Percentiles rank a stretch among this genome's conserved stretches.
Evolutionary conservation across 2,888 invertebrate genomes (phyloP).

Genomic region (Beris chalybata): DNA sequence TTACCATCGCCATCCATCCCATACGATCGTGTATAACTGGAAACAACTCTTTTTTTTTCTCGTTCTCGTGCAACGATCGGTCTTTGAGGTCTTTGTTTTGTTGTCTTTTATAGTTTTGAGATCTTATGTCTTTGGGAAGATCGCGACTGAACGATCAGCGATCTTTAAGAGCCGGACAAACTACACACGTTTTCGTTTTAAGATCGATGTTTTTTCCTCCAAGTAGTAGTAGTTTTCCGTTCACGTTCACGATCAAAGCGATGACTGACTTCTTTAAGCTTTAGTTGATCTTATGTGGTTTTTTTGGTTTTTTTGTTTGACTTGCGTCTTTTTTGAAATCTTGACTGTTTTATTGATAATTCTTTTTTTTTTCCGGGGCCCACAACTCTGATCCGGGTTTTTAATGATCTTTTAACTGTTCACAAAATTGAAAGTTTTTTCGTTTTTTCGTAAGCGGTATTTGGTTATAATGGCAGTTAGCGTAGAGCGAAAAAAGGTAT

Average conservation of each 20-base stretch:
- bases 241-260: slow-evolving; percentile 9
- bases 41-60: slow-evolving; percentile 6
- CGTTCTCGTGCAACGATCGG: slow-evolving; percentile 1
- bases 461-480: background rate
- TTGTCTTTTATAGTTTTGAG: slow-evolving; percentile 1
- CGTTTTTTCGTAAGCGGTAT: slow-evolving; percentile 16
- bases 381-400: slow-evolving; percentile 30
- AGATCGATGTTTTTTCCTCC: background rate
- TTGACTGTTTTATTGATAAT: slow-evolving; percentile 16
- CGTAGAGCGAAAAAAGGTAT: background rate
- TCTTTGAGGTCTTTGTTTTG: slow-evolving; percentile 9
- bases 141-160: background rate
- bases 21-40: slow-evolving; percentile 20
- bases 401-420: slow-evolving; percentile 31
- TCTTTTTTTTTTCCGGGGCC: slow-evolving; percentile 7
- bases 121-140: background rate
- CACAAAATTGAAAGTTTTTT: slow-evolving; percentile 31
- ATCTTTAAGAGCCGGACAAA: slow-evolving; percentile 4
- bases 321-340: background rate
- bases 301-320: background rate
- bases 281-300: background rate
- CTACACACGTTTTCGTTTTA: slow-evolving; percentile 5
- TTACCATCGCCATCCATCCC: slow-evolving; percentile 11
- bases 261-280: no score
- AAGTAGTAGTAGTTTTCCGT: background rate